Evolutionary conservation across 2,113 vertebrate species (phyloP).

Genomic region (Brienomyrus longianalis): DNA sequence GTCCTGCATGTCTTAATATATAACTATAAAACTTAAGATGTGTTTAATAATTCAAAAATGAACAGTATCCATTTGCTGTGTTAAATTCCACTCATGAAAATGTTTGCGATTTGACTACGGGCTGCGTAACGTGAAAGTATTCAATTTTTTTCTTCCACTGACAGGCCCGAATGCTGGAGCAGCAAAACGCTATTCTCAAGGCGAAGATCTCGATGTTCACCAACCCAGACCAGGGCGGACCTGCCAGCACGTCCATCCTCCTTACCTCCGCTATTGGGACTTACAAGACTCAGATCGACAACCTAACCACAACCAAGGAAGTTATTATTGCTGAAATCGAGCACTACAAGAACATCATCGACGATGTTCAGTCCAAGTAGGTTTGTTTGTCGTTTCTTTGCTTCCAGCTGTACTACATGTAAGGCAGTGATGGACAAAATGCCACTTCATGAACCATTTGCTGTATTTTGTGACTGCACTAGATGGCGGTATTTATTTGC

Average conservation of each 20-base stretch:
- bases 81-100: not conserved
- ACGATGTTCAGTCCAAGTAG: conserved; percentile 47
- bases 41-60: not conserved
- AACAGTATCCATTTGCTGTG: not conserved
- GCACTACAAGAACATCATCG: conserved; percentile 49
- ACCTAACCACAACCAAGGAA: conserved; percentile 43
- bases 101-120: not conserved
- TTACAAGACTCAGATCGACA: conserved; percentile 51
- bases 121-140: not conserved
- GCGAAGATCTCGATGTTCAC: conserved; percentile 56
- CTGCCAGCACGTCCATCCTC: conserved; percentile 43
- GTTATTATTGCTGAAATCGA: conserved; percentile 50
- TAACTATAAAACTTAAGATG: not conserved
- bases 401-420: not conserved
- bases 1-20: not conserved
- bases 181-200: conserved; percentile 51
- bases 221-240: conserved; percentile 44
- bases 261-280: conserved; percentile 48
- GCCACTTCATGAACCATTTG: not conserved
- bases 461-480: not conserved
- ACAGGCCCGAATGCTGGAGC: conserved; percentile 49
- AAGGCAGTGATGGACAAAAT: not conserved
- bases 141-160: not conserved
- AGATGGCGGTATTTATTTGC: not conserved
- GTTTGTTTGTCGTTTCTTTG: not conserved